Conservation (phyloP, 2,797 vertebrate species). For the Pyrocephalus nanus region DNA sequence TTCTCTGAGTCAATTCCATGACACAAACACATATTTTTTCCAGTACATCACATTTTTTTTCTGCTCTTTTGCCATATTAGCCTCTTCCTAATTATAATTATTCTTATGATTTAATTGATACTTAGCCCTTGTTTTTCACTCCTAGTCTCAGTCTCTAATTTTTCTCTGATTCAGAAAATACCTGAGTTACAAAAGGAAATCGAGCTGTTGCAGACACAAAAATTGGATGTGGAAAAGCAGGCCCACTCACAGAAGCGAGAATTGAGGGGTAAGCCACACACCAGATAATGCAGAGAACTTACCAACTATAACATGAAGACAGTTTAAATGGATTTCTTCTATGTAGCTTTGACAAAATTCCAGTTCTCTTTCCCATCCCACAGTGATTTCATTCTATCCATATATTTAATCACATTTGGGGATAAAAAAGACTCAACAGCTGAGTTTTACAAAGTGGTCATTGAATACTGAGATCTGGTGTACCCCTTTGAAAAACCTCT, state of each 20-base stretch:
- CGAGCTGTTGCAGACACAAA: constrained; percentile 86
- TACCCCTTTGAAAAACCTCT: background rate
- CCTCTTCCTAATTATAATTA: background rate
- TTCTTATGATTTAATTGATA: background rate
- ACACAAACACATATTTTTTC: background rate
- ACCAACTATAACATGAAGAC: accelerated
- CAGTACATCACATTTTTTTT: background rate
- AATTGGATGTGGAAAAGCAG: constrained; percentile 81
- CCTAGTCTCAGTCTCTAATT: background rate
- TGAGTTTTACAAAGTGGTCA: background rate
- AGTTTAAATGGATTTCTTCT: background rate
- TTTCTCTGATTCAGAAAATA: constrained; percentile 76
- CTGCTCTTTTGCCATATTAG: background rate
- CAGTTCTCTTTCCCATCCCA: background rate
- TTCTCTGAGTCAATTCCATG: background rate
- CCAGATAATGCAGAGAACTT: background rate
- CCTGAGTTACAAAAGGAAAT: constrained; percentile 91
- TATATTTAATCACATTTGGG: no score
- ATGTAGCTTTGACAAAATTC: background rate
- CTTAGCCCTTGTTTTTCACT: background rate
- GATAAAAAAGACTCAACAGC: accelerated
- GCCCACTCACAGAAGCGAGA: constrained; percentile 85
- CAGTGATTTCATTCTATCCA: background rate
- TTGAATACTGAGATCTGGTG: background rate
- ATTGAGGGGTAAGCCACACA: constrained; percentile 81